Conservation (phyloP, 2,888 invertebrate genomes). For the Brachypalpus laphriformis region DNA sequence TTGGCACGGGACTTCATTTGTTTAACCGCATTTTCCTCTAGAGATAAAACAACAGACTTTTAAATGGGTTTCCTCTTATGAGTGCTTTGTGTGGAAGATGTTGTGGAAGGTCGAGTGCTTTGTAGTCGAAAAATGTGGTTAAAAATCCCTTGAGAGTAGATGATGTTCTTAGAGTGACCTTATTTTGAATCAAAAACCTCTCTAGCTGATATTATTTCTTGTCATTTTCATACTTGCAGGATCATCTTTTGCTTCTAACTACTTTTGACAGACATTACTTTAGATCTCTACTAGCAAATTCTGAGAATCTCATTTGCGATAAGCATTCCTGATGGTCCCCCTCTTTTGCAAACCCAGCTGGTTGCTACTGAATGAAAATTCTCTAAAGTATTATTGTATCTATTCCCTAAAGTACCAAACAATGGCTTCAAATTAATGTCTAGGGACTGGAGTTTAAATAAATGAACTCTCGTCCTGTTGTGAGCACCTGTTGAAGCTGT, state of each 20-base stretch:
- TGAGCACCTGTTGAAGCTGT: neutral
- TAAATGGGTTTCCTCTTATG: neutral
- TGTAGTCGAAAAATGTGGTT: neutral
- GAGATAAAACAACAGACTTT: neutral
- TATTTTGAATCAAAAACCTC: no score
- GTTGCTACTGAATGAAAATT: neutral
- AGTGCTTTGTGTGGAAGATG: neutral
- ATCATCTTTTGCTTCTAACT: neutral
- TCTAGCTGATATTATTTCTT: no score
- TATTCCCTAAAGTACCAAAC: neutral
- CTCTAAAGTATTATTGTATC: neutral
- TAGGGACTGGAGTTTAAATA: neutral
- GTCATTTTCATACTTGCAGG: neutral
- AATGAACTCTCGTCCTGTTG: neutral
- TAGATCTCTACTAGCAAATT: no score
- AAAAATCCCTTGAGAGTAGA: no score
- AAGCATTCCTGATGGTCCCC: no score
- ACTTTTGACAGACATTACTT: no score
- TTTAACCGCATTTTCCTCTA: neutral
- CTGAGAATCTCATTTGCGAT: no score
- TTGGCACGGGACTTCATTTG: neutral
- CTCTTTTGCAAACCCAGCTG: no score
- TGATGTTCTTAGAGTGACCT: no score
- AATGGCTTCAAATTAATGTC: slow-evolving; percentile 1
- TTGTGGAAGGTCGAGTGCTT: neutral